Evolutionary conservation across 2,888 invertebrate genomes (phyloP).

Genomic region (Micoletzkya japonica): DNA sequence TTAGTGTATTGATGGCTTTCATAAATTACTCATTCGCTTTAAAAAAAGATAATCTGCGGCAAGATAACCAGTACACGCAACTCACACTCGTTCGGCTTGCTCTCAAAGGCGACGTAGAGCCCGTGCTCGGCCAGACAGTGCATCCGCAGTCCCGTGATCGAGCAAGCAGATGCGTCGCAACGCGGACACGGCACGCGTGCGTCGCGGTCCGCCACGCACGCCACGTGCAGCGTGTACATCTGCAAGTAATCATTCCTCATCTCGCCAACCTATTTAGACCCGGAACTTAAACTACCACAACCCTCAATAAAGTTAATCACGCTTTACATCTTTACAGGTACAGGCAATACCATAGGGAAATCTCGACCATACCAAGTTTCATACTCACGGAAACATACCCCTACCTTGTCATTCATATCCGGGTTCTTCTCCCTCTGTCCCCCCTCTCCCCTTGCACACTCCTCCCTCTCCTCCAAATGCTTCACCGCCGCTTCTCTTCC

Average conservation of each 20-base stretch:
- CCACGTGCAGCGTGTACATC: not conserved
- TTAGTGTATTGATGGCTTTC: too few species aligned
- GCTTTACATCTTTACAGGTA: not conserved
- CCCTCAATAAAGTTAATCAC: too few species aligned
- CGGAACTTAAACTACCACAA: not conserved
- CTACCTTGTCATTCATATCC: not conserved
- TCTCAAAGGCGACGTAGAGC: not conserved
- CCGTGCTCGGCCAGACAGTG: conserved; percentile 11
- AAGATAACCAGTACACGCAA: not conserved
- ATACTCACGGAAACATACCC: not conserved
- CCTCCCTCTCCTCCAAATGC: conserved; percentile 8
- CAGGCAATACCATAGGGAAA: not conserved
- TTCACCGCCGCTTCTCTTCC: not conserved
- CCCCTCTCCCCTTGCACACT: not conserved
- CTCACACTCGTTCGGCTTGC: not conserved
- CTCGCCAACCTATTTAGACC: too few species aligned
- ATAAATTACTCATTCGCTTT: too few species aligned
- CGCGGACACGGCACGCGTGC: not conserved
- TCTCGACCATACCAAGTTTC: not conserved
- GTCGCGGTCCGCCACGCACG: not conserved
- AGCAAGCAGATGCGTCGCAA: not conserved
- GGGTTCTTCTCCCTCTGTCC: not conserved
- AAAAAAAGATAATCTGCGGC: too few species aligned
- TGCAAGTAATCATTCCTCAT: not conserved
- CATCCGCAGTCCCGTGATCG: conserved; percentile 13